Conservation (phyloP, 2,888 invertebrate species). For the Ischnura elegans region DNA sequence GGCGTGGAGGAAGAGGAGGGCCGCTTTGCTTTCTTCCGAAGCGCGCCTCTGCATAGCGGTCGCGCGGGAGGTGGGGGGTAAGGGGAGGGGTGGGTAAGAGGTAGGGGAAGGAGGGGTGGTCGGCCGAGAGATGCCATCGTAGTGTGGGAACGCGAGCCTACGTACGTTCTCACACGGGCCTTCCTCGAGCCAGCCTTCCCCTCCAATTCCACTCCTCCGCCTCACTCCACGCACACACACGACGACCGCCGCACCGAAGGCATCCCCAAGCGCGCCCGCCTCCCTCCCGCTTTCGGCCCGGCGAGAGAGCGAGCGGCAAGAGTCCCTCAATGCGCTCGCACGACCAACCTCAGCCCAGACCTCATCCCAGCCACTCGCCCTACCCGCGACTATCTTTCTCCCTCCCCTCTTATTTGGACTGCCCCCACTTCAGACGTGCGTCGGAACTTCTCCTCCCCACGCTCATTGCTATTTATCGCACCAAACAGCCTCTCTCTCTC, state of each 20-base stretch:
- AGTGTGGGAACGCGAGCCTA: constrained; percentile 68
- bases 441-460: background rate
- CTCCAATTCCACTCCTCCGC: background rate
- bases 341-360: constrained; percentile 28
- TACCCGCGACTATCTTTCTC: background rate
- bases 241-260: background rate
- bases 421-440: background rate
- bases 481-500: background rate
- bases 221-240: background rate
- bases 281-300: background rate
- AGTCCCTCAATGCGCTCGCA: background rate
- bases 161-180: constrained; percentile 67
- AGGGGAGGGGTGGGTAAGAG: background rate
- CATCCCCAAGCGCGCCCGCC: background rate
- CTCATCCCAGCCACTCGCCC: constrained; percentile 27
- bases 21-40: constrained; percentile 21
- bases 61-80: background rate
- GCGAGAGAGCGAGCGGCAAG: background rate
- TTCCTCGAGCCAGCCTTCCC: background rate
- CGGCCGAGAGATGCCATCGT: constrained; percentile 39
- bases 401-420: background rate
- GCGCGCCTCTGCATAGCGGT: background rate
- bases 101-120: background rate
- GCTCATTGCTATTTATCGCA: background rate
- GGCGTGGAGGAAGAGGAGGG: background rate